Evolutionary conservation across 1,140 invertebrate genomes (phyloP).

Genomic region (Ganaspis sp.): DNA sequence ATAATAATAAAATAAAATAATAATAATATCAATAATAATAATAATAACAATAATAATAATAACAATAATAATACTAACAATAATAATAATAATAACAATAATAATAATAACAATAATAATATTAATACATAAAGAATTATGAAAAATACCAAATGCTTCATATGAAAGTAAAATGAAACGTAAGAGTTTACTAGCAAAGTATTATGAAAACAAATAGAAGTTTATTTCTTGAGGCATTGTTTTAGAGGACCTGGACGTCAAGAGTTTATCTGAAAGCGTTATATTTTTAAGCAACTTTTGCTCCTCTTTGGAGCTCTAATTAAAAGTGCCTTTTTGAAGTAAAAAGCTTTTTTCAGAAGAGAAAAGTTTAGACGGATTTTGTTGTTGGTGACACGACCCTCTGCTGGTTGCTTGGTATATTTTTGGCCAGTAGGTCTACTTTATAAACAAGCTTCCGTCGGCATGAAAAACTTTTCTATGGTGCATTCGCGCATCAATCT

Average conservation of each 20-base stretch:
- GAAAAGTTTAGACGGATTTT: slow-evolving; percentile 21
- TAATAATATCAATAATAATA: too few relatives aligned
- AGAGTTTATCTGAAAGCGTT: neutral
- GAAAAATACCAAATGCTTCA: too few relatives aligned
- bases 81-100: too few relatives aligned
- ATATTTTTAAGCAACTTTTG: neutral
- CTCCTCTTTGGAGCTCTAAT: neutral
- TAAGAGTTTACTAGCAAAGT: too few relatives aligned
- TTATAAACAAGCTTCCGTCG: neutral
- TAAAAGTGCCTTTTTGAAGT: slow-evolving; percentile 6
- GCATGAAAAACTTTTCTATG: neutral
- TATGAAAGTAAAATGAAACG: too few relatives aligned
- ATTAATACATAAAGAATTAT: too few relatives aligned
- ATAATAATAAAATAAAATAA: too few relatives aligned
- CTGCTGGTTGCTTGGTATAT: neutral
- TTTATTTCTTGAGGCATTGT: too few relatives aligned
- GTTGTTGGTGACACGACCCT: neutral
- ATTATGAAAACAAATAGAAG: too few relatives aligned
- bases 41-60: too few relatives aligned
- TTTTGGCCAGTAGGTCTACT: neutral
- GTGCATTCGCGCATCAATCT: slow-evolving; percentile 32
- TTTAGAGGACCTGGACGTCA: neutral
- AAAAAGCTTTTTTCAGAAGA: neutral
- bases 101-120: too few relatives aligned
- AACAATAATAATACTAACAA: too few relatives aligned